Base-by-base conservation (phyloP, 1,140 invertebrate genomes). In the Caenorhabditis brenneri region DNA sequence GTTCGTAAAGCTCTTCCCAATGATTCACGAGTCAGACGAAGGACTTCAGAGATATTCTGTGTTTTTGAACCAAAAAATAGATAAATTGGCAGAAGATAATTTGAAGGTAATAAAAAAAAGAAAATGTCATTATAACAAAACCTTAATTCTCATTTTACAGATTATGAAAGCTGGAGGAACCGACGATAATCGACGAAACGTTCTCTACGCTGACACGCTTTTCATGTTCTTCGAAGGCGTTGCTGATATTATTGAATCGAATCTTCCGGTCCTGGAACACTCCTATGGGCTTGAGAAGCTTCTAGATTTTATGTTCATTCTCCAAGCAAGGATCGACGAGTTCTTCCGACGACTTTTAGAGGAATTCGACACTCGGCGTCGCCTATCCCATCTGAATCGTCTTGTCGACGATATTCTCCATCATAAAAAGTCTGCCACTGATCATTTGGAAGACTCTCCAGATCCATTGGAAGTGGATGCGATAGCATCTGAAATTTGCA, bases 231-330 rank as follows among this genome's bases (percentile, higher is more conserved):
- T 97, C 91, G 96, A 98, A 92, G 86, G 94, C 27, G 94, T 97
- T 85, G 96, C 96, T 1, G 92, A 95, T 58, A 93, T 95, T 27
- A 92, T 98, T 53, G 96, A 97, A 92, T 93, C 95, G 29, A 95
- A 97, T 92, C 95, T 97, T 88, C 95, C 96, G 0, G 93, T 97
- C 33, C 94, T 98, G 48, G 96, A 97, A 91, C 96, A 95, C 9
- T 97, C 95, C 91, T 98, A 98, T 92, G 96, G 96, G 89, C 90
- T 88, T 82, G 87, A 86, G 19, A 86, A 85, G 78, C 58, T 89
- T 15, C 46, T 90, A 48, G 81, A 80, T 83, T 86, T 90, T 12
- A 86, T 91, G 36, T 87, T 90, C 55, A 86, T 89, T 46, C 69
- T 90, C 4, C 89, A 89, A 46, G 29, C 29, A 4, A 84, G 48